Conservation (phyloP, 2,797 vertebrate genomes). For the Brachymystax lenok region DNA sequence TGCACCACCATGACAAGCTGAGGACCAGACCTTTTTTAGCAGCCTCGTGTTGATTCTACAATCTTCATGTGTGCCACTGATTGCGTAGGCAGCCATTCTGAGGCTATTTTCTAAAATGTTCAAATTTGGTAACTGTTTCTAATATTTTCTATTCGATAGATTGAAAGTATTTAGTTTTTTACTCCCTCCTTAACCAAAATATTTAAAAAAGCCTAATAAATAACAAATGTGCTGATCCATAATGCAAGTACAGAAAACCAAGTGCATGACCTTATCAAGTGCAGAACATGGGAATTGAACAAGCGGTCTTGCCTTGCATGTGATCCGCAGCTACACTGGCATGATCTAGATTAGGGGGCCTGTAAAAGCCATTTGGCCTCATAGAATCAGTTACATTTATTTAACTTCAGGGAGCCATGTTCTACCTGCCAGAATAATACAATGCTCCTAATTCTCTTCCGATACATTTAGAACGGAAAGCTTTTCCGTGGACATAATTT, state of each 20-base stretch:
- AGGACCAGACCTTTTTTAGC: too few relatives aligned
- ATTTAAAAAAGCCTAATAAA: slow-evolving; percentile 55
- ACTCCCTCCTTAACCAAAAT: background rate
- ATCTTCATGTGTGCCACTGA: too few relatives aligned
- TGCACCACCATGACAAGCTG: too few relatives aligned
- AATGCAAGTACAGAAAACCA: background rate
- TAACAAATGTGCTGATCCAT: background rate
- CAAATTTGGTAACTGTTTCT: background rate
- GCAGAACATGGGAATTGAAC: background rate
- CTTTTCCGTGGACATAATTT: slow-evolving; percentile 89
- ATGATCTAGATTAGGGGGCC: slow-evolving; percentile 27
- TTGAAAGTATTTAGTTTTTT: background rate
- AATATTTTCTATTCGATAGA: background rate
- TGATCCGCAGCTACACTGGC: background rate
- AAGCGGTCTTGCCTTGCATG: background rate
- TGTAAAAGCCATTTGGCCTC: slow-evolving; percentile 79
- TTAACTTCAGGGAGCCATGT: slow-evolving; percentile 73
- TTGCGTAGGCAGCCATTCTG: too few relatives aligned
- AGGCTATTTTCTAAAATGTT: background rate
- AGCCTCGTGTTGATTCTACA: too few relatives aligned
- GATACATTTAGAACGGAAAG: slow-evolving; percentile 92
- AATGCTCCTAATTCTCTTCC: slow-evolving; percentile 91
- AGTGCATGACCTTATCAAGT: background rate
- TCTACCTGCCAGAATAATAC: slow-evolving; percentile 84
- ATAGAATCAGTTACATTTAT: slow-evolving; percentile 84